Evolutionary conservation across 2,113 vertebrate species (phyloP), one percentile per base, ranked within the genome.

Genomic region (Rhinopithecus roxellana): DNA sequence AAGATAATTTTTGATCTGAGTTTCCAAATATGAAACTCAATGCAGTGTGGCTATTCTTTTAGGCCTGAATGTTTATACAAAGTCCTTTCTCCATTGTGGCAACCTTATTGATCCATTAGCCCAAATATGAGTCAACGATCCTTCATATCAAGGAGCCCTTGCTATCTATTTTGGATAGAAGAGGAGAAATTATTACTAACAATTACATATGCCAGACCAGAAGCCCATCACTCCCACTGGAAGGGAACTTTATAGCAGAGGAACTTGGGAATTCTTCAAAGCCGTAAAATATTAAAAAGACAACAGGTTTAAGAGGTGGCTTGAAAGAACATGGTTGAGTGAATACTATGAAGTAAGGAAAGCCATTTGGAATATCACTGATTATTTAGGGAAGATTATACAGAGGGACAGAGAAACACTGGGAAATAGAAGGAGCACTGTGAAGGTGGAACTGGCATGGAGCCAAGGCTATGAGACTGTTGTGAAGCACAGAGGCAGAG

Each of bases 321-420:
- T 92, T 95, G 64, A 93, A 4, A 69, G 72, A 96, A 93, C 48
- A 92, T 57, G 83, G 83, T 57, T 95, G 96, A 86, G 74, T 97
- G 94, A 92, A 48, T 69, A 93, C 57, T 93, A 82, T 7, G 25
- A 40, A 78, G 86, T 89, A 79, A 95, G 93, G 96, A 95, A 94
- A 97, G 94, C 59, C 90, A 69, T 69, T 55, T 74, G 74, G 83
- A 93, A 77, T 87, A 75, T 87, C 69, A 75, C 59, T 22, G 61
- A 69, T 40, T 79, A 57, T 78, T 77, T 92, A 45, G 61, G 86
- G 50, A 89, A 48, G 50, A 81, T 78, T 45, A 80, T 67, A 45
- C 3, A 32, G 40, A 91, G 45, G n/a, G 17, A 57, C 25, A 30
- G 23, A 67, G 82, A 67, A 89, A 55, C 5, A 7, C 78, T 40